Base-by-base conservation (phyloP, 2,113 vertebrate species). In the Spea bombifrons region DNA sequence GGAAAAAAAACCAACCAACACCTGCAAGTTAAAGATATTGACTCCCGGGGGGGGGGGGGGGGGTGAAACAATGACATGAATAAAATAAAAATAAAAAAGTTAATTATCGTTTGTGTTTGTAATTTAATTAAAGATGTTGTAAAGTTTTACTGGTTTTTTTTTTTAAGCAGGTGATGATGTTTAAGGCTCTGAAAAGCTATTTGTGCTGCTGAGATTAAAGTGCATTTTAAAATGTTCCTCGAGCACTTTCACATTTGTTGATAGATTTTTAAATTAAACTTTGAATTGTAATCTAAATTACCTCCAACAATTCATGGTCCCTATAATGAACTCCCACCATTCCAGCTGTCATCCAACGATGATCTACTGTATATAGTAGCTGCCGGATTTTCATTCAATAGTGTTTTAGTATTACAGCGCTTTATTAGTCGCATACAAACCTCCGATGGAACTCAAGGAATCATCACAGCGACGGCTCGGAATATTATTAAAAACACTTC, bases 201-300 rank as follows among this genome's bases (percentile, higher is more conserved):
- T 92, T 92, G 91, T 88, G 91, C 89, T 84, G 88, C 84, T 80
- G 91, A 94, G 91, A 93, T 93, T 90, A 92, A 94, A 91, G 89
- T 88, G 89, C 93, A 92, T 93, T 93, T 91, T 93, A 93, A 94
- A 94, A 93, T 91, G 92, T 91, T 92, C 92, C 90, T 82, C 86
- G 86, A 90, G 92, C 90, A 91, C 93, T 93, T 94, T 92, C 92
- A 93, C 92, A 93, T 94, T 93, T 93, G 92, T 93, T 94, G 93
- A 94, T 93, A 93, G 92, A 93, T 94, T 93, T 94, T 94, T 94
- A 94, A 94, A 94, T 94, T 94, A 94, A 93, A 93, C 92, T 93
- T 94, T 92, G 92, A 93, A 93, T 91, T 93, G 92, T 93, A 94
- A 93, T 94, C 91, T 93, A 93, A 93, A 93, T 93, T 93, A 93